A percentile compares a stretch with the other conserved stretches of the same genome.
Conservation (phyloP, 1,140 invertebrate species). For the Drosophila malerkotliana region DNA sequence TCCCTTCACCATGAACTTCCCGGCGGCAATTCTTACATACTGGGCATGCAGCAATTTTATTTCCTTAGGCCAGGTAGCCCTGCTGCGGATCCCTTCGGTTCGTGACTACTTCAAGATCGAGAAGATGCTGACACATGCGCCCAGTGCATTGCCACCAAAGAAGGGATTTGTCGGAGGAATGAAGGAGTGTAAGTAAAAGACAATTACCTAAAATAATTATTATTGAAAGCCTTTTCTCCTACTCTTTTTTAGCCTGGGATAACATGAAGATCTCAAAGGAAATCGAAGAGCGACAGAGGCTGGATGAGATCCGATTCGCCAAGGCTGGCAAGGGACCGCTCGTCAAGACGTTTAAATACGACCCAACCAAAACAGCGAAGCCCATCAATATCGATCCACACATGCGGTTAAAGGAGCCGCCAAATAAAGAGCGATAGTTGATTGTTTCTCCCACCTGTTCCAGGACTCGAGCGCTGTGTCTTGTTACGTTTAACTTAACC, state of each 20-base stretch:
- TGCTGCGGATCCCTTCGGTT: constrained; percentile 91
- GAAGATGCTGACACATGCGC: constrained; percentile 85
- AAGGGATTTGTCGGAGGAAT: constrained; percentile 91
- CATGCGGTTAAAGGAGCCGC: constrained; percentile 46
- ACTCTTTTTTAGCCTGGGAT: constrained; percentile 87
- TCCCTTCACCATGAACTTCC: constrained; percentile 94
- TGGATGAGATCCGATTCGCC: constrained; percentile 92
- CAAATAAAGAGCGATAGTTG: constrained; percentile 17
- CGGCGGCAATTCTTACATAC: constrained; percentile 94
- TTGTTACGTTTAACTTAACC: constrained; percentile 70
- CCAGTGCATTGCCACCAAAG: constrained; percentile 86
- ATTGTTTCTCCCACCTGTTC: background rate
- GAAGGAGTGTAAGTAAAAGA: constrained; percentile 90
- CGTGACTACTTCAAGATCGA: constrained; percentile 92
- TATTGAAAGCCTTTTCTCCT: background rate
- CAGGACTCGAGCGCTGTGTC: constrained; percentile 30
- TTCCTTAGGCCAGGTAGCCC: constrained; percentile 90
- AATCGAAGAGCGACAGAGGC: constrained; percentile 89
- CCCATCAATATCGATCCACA: constrained; percentile 37
- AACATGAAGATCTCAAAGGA: constrained; percentile 93
- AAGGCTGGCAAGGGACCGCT: constrained; percentile 93
- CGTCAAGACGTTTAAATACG: constrained; percentile 93
- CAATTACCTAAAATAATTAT: too few relatives aligned
- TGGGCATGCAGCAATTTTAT: constrained; percentile 96
- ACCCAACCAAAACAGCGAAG: constrained; percentile 88